These are phyloP conservation scores for Amphimallon solstitiale DNA, from an alignment of 2,888 invertebrate genomes.

Conservation along the genomic window DNA sequence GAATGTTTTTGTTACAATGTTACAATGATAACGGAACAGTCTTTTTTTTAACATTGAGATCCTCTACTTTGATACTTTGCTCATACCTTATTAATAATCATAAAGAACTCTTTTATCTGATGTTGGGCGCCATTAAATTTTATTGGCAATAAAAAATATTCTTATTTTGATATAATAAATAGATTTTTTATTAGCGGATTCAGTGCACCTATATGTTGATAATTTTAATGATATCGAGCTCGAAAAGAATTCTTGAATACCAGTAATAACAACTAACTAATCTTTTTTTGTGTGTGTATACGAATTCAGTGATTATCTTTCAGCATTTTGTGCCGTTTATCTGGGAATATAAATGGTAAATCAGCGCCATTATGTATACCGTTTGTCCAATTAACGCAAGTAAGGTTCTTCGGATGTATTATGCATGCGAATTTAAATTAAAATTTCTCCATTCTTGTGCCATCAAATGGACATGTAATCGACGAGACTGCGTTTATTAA, in stretches of 20 bases:
- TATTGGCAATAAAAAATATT: neutral
- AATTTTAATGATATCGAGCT: too few relatives aligned
- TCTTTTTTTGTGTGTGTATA: neutral
- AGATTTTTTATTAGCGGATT: too few relatives aligned
- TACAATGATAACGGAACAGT: neutral
- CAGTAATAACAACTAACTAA: neutral
- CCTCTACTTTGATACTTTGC: neutral
- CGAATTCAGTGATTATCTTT: neutral
- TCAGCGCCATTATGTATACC: constrained; percentile 9
- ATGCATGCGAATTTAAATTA: constrained; percentile 1
- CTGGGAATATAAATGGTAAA: neutral
- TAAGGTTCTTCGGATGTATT: neutral
- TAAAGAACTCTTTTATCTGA: constrained; percentile 1
- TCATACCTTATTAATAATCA: neutral
- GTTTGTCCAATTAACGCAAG: constrained; percentile 20
- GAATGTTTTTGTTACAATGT: constrained; percentile 2
- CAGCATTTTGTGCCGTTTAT: too few relatives aligned
- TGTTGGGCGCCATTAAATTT: constrained; percentile 3
- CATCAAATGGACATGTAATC: neutral
- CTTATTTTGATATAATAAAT: too few relatives aligned
- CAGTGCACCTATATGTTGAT: too few relatives aligned
- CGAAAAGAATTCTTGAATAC: too few relatives aligned
- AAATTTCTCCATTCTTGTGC: neutral
- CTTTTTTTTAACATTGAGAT: neutral
- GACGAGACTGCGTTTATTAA: too few relatives aligned